Base-by-base conservation (phyloP, 2,888 invertebrate genomes). In the Eilema caniola region DNA sequence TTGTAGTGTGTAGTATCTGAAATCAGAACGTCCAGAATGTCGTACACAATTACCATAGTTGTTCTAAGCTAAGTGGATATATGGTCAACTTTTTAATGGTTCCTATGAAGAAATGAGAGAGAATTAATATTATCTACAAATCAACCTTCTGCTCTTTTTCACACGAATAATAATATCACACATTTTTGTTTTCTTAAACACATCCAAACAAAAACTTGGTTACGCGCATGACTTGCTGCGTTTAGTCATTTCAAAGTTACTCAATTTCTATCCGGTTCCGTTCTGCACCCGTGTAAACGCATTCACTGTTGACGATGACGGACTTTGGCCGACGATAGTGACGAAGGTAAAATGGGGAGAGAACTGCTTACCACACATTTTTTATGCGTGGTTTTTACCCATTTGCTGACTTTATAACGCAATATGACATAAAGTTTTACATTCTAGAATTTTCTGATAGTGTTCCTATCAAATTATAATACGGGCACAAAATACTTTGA, bases 231-330 rank as follows among this genome's bases (percentile, higher is more conserved):
- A 62, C 12, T 12, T 8, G 66, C 28, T 31, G 4, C 57, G 63
- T 79, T 74, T 79, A 79, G 72, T 76, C 78, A 83, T 72, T 14
- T 65, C 62, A 62, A 66, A 66, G 70, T 82, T 72, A 73, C 77
- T 73, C 69, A 70, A 73, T 70, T 75, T 73, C 66, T 67, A 76
- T 82, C 79, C 76, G 82, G 75, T 77, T 82, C 73, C 74, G 71
- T 67, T 80, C 31, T n/a, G 67, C 62, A 64, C 74, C 70, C 79
- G 74, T 76, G 68, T 76, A 67, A 74, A 73, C 68, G 62, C 69
- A 68, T 74, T 81, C 70, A 74, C 72, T 70, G 62, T 56, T 16
- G 14, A 28, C 28, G 20, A 31, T 53, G 53, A 47, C 31, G 67
- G 37, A 64, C 63, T 64, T 64, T 71, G 63, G 28, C 11, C 59